These are phyloP conservation scores for Cricetomys ansorgei DNA, from an alignment of 2,113 vertebrate species.

Conservation along the genomic window DNA sequence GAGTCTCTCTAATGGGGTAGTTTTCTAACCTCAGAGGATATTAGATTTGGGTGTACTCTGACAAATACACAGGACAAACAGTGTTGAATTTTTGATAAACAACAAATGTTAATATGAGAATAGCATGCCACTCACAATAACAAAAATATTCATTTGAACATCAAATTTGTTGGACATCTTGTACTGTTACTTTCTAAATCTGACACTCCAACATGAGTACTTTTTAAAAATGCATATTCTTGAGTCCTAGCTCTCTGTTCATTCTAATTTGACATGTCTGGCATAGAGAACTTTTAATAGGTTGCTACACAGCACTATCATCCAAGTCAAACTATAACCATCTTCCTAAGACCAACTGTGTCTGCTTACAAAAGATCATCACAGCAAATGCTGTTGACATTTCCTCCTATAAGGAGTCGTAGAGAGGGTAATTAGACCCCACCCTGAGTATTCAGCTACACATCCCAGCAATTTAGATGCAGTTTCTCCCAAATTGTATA, in stretches of 20 bases:
- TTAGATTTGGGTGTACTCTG: not conserved
- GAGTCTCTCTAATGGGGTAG: not conserved
- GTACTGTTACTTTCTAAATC: slow-evolving; percentile 49
- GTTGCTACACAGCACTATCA: not conserved
- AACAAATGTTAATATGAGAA: slow-evolving; percentile 8
- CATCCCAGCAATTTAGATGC: not conserved
- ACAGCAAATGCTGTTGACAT: not conserved
- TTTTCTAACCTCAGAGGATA: slow-evolving; percentile 11
- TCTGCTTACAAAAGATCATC: not conserved
- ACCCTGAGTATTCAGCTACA: not conserved
- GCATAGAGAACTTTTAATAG: not conserved
- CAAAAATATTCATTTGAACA: not conserved
- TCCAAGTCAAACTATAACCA: not conserved
- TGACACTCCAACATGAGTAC: not conserved
- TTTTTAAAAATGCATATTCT: not conserved
- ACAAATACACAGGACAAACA: not conserved
- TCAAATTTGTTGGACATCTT: not conserved
- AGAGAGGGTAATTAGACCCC: no score
- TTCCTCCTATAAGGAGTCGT: not conserved
- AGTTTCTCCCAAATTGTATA: not conserved
- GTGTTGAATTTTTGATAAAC: slow-evolving; percentile 16
- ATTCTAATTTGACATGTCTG: slow-evolving; percentile 17
- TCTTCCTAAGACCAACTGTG: not conserved
- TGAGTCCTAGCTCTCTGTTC: not conserved
- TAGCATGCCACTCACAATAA: not conserved